Base-by-base conservation (phyloP, 1,140 invertebrate genomes). In the Bombus haemorrhoidalis region DNA sequence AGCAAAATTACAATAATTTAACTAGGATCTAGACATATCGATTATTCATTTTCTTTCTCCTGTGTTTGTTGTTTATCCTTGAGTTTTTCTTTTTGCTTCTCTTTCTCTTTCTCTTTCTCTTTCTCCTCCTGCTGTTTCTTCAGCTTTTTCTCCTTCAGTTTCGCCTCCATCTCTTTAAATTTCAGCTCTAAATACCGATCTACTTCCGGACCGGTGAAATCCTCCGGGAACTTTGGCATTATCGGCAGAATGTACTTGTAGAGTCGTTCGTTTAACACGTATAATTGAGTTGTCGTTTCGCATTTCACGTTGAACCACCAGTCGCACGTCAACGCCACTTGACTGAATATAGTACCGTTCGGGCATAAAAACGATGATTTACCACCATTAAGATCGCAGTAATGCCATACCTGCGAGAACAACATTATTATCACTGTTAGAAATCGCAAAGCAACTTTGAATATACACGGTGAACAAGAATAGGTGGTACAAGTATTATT, bases 221-320 rank as follows among this genome's bases (percentile, higher is more conserved):
- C 98, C 93, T 98, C 98, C 1, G 98, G 98, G 91, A 98, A 98
- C 93, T 98, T 98, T 0, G 98, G 97, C 92, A 97, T 96, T 86
- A 98, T 96, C 22, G 98, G 98, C 87, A 98, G 93, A 83, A 98
- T 98, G 91, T 98, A 98, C 91, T 98, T 98, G 93, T 98, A 98
- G 1, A 98, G 96, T 68, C 98, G 96, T 92, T 98, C 98, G 87
- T 98, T 98, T 1, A 98, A 94, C 13, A 98, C 98, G 92, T 98
- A 98, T 0, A 98, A 95, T 92, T 98, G 97, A 1, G 97, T 94
- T 0, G 98, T 98, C 5, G 97, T 96, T 39, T 97, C 96, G 93
- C 98, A 98, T 86, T 97, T 96, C 0, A 98, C 98, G 92, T 98
- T 98, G 94, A 98, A 98, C 98, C 98, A 98, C 98, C 98, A 98